Percentiles rank a stretch among this genome's conserved stretches.
These are phyloP conservation scores for Atta cephalotes DNA, from an alignment of 1,140 invertebrate genomes.

Conservation along the genomic window DNA sequence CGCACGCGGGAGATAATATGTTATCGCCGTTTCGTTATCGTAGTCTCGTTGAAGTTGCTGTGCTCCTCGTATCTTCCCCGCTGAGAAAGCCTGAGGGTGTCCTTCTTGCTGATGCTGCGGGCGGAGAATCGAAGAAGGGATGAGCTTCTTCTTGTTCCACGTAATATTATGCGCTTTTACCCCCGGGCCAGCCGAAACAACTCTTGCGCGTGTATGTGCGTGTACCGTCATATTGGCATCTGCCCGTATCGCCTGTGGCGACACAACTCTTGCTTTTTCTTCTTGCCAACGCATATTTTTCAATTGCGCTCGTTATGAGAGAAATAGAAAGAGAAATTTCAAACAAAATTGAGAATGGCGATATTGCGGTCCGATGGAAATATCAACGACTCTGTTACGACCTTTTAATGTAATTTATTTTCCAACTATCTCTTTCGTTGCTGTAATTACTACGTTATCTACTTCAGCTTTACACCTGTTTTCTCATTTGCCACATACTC, in stretches of 20 bases:
- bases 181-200: constrained; percentile 79
- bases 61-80: constrained; percentile 39
- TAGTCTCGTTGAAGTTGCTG: constrained; percentile 37
- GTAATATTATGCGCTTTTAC: constrained; percentile 78
- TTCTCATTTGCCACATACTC: constrained; percentile 1
- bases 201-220: constrained; percentile 63
- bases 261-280: constrained; percentile 61
- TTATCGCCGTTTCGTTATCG: constrained; percentile 60
- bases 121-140: neutral
- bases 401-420: constrained; percentile 16
- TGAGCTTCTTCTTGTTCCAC: constrained; percentile 68
- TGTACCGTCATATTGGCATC: constrained; percentile 60
- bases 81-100: constrained; percentile 46
- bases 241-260: constrained; percentile 63
- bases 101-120: constrained; percentile 22
- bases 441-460: constrained; percentile 6
- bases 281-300: constrained; percentile 52
- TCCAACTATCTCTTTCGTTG: neutral
- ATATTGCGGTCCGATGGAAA: constrained; percentile 48
- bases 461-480: constrained; percentile 20
- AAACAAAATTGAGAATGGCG: constrained; percentile 27
- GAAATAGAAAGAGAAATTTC: constrained; percentile 48
- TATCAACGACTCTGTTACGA: constrained; percentile 13
- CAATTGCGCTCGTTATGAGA: constrained; percentile 50
- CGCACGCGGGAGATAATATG: constrained; percentile 32